These are phyloP conservation scores for Platorchestia sp. DNA, from an alignment of 1,140 invertebrate genomes.

Conservation along the genomic window DNA sequence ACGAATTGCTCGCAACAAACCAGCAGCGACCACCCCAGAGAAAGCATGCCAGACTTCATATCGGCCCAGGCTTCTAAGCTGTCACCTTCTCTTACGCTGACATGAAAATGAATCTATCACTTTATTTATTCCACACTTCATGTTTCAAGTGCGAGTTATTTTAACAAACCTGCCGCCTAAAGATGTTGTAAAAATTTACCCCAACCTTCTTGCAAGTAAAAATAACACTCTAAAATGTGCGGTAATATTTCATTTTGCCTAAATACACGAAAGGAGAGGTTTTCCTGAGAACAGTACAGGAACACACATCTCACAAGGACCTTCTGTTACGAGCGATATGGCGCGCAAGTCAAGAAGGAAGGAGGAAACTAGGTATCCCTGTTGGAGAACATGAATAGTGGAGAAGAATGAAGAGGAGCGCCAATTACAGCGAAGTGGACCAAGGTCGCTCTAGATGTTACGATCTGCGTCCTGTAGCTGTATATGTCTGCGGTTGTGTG, in stretches of 20 bases:
- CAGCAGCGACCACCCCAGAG: background rate
- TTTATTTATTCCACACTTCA: background rate
- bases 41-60: background rate
- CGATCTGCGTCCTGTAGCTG: background rate
- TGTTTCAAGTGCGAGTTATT: background rate
- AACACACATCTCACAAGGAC: background rate
- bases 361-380: background rate
- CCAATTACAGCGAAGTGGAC: background rate
- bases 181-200: background rate
- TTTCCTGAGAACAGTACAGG: background rate
- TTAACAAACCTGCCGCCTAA: background rate
- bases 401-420: background rate
- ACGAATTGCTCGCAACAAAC: background rate
- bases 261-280: background rate
- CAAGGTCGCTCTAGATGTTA: background rate
- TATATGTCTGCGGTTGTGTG: background rate
- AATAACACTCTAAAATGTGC: background rate
- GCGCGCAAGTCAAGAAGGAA: background rate
- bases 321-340: background rate
- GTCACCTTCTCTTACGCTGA: background rate
- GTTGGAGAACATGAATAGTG: background rate
- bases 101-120: background rate
- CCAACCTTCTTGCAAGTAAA: background rate
- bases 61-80: background rate
- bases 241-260: background rate